Evolutionary conservation across 1,140 invertebrate species (phyloP).

Genomic region (Euwallacea fornicatus): DNA sequence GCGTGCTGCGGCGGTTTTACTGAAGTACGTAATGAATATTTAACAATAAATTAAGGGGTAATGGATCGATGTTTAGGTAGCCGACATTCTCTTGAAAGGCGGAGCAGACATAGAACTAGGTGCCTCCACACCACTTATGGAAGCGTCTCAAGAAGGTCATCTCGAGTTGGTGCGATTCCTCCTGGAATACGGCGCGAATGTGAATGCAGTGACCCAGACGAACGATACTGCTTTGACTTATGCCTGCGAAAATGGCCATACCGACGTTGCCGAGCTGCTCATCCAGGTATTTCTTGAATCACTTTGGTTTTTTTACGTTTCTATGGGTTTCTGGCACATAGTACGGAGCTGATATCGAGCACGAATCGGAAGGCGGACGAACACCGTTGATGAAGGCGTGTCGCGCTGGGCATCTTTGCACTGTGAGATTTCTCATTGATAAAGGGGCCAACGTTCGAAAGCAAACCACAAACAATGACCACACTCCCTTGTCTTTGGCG

Average conservation of each 20-base stretch:
- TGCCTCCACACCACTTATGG: constrained; percentile 97
- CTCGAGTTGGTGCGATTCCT: constrained; percentile 89
- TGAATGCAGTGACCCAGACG: constrained; percentile 91
- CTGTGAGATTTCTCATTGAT: constrained; percentile 93
- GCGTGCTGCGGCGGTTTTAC: constrained; percentile 97
- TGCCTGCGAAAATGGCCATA: constrained; percentile 95
- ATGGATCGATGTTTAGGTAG: constrained; percentile 57
- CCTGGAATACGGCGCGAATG: constrained; percentile 82
- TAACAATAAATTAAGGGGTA: too few relatives aligned
- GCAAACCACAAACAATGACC: constrained; percentile 96
- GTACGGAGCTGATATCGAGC: constrained; percentile 90
- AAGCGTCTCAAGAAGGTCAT: constrained; percentile 97
- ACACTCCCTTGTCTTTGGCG: constrained; percentile 95
- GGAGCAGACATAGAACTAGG: constrained; percentile 95
- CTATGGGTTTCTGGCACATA: constrained; percentile 46
- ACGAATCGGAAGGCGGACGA: constrained; percentile 90
- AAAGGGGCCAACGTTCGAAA: constrained; percentile 89
- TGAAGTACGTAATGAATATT: constrained; percentile 60
- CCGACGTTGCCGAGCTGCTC: constrained; percentile 89
- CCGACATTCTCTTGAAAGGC: constrained; percentile 92
- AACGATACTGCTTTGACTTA: constrained; percentile 86
- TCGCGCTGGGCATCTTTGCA: constrained; percentile 96
- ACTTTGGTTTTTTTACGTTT: neutral
- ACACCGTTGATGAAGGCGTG: constrained; percentile 99
- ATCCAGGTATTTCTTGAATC: constrained; percentile 54